Conservation (phyloP, 1,140 invertebrate genomes). For the Helicoverpa armigera region DNA sequence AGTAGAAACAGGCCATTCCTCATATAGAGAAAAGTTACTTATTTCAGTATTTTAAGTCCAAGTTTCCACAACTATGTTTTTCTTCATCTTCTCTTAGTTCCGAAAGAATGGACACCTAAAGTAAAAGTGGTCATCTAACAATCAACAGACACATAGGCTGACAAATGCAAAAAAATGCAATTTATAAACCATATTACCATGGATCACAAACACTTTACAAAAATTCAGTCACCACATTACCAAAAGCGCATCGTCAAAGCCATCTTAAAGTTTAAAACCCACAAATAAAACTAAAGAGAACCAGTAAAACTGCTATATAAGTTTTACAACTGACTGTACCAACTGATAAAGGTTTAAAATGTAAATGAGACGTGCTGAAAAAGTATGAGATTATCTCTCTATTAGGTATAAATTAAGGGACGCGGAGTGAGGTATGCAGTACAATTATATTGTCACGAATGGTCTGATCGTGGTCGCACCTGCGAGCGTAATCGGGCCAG, state of each 20-base stretch:
- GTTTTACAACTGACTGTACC: constrained; percentile 40
- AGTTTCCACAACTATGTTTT: too few relatives aligned
- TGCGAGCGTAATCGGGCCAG: constrained; percentile 70
- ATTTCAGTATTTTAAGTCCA: too few relatives aligned
- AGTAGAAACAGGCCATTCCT: too few relatives aligned
- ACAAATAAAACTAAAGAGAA: constrained; percentile 16
- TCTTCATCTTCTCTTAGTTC: too few relatives aligned
- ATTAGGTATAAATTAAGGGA: constrained; percentile 85
- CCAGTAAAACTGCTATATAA: constrained; percentile 36
- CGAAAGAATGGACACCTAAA: too few relatives aligned
- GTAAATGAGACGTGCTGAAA: constrained; percentile 84
- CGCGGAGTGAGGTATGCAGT: constrained; percentile 77
- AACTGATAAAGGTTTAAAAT: constrained; percentile 80
- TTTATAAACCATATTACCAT: too few relatives aligned
- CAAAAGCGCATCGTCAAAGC: background rate
- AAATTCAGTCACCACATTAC: background rate
- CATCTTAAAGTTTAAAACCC: constrained; percentile 10
- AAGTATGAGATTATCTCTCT: constrained; percentile 83
- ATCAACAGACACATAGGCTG: too few relatives aligned
- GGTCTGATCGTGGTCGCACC: constrained; percentile 70
- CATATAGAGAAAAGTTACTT: too few relatives aligned
- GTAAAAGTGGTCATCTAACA: too few relatives aligned
- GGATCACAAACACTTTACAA: too few relatives aligned
- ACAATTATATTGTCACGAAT: constrained; percentile 86
- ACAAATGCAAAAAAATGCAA: too few relatives aligned